A percentile compares a stretch with the other conserved stretches of the same genome.
Conservation (phyloP, 2,797 vertebrate species). For the Leptatherina wallacei region DNA sequence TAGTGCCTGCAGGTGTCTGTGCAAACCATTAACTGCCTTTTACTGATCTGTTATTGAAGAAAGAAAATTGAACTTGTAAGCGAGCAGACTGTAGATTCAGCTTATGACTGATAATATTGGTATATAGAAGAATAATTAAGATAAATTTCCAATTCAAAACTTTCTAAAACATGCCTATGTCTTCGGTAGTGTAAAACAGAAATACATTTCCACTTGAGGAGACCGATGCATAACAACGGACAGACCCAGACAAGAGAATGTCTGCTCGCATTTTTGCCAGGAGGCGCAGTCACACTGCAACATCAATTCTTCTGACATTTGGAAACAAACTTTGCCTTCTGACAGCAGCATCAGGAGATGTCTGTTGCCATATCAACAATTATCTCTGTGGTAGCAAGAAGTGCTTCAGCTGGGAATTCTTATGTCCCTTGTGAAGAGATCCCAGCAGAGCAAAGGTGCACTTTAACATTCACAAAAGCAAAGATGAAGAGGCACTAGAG, state of each 20-base stretch:
- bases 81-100: background rate
- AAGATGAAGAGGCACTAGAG: conserved; percentile 31
- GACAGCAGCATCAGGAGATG: conserved; percentile 68
- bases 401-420: conserved; percentile 58
- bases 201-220: background rate
- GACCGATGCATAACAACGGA: conserved; percentile 22
- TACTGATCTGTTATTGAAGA: conserved; percentile 15
- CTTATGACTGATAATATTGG: background rate
- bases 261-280: conserved; percentile 44
- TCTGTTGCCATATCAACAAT: conserved; percentile 76
- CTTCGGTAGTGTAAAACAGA: background rate
- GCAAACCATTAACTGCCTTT: conserved; percentile 14
- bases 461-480: conserved; percentile 59
- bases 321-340: conserved; percentile 65
- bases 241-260: conserved; percentile 33
- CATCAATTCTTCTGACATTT: conserved; percentile 76
- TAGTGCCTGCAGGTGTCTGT: background rate
- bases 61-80: background rate
- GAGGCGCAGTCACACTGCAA: conserved; percentile 48
- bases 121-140: background rate
- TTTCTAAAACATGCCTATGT: conserved; percentile 2
- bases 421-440: conserved; percentile 59
- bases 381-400: conserved; percentile 73
- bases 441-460: conserved; percentile 48
- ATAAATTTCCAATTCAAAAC: background rate